Base-by-base conservation (phyloP, 2,888 invertebrate genomes). In the Melieria crassipennis region DNA sequence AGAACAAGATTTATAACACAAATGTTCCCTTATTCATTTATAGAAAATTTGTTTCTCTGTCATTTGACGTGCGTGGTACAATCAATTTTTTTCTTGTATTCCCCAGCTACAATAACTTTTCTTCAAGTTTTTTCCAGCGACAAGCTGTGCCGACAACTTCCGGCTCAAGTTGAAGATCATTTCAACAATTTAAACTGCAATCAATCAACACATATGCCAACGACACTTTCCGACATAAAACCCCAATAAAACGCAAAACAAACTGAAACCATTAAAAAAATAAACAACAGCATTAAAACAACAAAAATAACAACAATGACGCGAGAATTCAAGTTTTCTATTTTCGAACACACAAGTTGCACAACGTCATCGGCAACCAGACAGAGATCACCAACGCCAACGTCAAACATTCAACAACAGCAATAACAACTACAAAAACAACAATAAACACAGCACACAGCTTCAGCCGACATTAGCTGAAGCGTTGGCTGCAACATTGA, bases 141-240 rank as follows among this genome's bases (percentile, higher is more conserved):
- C 30, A 30, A 30, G 30, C 30, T 30, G 30, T 30, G 30, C 30
- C 30, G 30, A 30, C 30, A 30, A 30, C 13, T 13, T 52, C 11
- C 43, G 11, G 45, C 42, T 65, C 60, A 67, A 67, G 67, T 60
- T 67, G 67, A 67, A 67, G 60, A 67, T 58, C 67, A 67, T 60
- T 30, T 13, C 10, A 16, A 48, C 60, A 58, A 67, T 67, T 67
- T 60, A 48, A 50, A 67, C 11, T 60, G 11, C 60, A 58, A 67
- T 67, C 60, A 67, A 48, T 67, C 67, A 67, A 67, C 50, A 30
- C 3, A n/a, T 50, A n/a, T 62, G 62, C 30, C 62, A 64, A 50
- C 64, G 46, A 64, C 64, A 64, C n/a, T 48, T 48, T 63, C 47
- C 63, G 46, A 62, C n/a, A 13, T 4, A 7, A 16, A 13, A 50